Evolutionary conservation across 2,797 vertebrate species (phyloP).

Genomic region (Carapus acus): DNA sequence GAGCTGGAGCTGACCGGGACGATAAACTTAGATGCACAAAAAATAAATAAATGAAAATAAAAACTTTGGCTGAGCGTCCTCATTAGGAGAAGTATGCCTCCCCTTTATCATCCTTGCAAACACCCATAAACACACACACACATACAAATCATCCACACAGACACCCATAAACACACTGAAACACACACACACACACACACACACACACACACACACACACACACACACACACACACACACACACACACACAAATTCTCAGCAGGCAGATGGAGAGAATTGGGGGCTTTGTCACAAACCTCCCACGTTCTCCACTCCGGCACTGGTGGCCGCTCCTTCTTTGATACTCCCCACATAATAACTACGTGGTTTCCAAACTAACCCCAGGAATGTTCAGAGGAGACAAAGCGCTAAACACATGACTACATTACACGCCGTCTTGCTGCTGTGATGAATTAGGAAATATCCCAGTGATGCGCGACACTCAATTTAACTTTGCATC

Average conservation of each 20-base stretch:
- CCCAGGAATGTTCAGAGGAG: constrained; percentile 63
- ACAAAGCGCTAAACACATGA: constrained; percentile 59
- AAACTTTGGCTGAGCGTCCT: constrained; percentile 8
- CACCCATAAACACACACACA: constrained; percentile 21
- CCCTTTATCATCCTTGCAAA: constrained; percentile 2
- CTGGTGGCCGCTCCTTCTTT: constrained; percentile 57
- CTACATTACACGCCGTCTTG: constrained; percentile 32
- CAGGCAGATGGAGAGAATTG: constrained; percentile 50
- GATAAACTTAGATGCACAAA: too few species aligned
- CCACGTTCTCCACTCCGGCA: constrained; percentile 54
- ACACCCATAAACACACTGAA: constrained; percentile 25
- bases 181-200: constrained; percentile 20
- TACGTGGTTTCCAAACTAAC: constrained; percentile 56
- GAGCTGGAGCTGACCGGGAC: too few species aligned
- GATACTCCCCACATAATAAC: constrained; percentile 66
- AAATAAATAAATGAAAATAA: constrained; percentile 14
- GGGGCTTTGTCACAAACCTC: constrained; percentile 58
- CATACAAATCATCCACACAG: constrained; percentile 20
- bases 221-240: constrained; percentile 19
- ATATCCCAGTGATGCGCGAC: constrained; percentile 39
- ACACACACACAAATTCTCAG: constrained; percentile 28
- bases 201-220: constrained; percentile 21
- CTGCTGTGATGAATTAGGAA: constrained; percentile 41
- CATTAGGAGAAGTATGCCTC: constrained; percentile 6
- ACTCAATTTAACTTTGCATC: constrained; percentile 45